Evolutionary conservation across 35 echinoderm and acorn worm genomes (phyloP).

Genomic region (Ptychodera flava): DNA sequence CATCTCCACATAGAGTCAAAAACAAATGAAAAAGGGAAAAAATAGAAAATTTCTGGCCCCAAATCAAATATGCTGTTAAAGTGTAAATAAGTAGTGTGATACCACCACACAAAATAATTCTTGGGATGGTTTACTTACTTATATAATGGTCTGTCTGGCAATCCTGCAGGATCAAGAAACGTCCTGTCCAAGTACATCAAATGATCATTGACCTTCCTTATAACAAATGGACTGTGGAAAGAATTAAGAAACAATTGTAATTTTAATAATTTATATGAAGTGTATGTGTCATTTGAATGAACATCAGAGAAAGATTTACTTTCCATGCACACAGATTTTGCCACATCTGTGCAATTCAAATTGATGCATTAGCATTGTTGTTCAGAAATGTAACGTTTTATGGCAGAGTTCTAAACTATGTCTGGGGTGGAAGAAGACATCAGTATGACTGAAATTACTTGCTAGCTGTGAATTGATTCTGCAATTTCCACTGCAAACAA

Average conservation of each 20-base stretch:
- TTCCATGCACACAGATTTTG: too few relatives aligned
- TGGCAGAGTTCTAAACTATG: too few relatives aligned
- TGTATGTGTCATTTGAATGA: not conserved
- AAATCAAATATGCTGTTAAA: not conserved
- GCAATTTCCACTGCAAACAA: too few relatives aligned
- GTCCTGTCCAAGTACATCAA: slow-evolving; percentile 62
- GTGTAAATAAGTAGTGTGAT: not conserved
- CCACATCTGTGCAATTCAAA: too few relatives aligned
- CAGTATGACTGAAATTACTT: too few relatives aligned
- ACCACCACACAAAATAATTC: too few relatives aligned
- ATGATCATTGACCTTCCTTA: slow-evolving; percentile 69
- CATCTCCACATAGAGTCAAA: too few relatives aligned
- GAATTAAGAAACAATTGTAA: not conserved
- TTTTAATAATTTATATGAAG: not conserved
- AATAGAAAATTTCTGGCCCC: not conserved
- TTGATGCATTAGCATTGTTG: too few relatives aligned
- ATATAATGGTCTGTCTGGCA: slow-evolving; percentile 47
- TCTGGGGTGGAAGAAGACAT: too few relatives aligned
- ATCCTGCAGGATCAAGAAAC: slow-evolving; percentile 57
- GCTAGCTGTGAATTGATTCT: too few relatives aligned
- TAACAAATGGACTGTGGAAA: slow-evolving; percentile 46
- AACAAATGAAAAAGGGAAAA: not conserved
- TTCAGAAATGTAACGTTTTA: too few relatives aligned
- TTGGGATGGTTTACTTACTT: slow-evolving; percentile 59
- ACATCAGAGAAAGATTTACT: too few relatives aligned